Evolutionary conservation across 2,797 vertebrate genomes (phyloP), one percentile per base, ranked within the genome.

Genomic region (Rachycentron canadum): DNA sequence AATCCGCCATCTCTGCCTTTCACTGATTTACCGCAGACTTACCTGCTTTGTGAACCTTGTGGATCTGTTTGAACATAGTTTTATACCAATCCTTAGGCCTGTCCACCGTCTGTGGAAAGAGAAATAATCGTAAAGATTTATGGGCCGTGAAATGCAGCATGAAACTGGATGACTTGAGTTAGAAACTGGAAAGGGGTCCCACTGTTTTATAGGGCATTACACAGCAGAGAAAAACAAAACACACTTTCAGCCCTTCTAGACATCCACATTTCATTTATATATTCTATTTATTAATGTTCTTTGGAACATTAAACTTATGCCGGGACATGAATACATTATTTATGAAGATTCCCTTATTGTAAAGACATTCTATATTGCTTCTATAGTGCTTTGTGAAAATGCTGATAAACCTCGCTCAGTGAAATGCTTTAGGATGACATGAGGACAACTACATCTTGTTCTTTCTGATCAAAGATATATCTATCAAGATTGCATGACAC

Each of bases 31-130:
- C 59, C 7, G 13, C 19, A 34, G 41, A 79, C 96, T 70, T 91
- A 99, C 98, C 98, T 58, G 98, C 95, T 93, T 97, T 99, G 91
- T 99, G 98, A 82, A 99, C 98, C 96, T 97, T 98, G 91, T 99
- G 98, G 88, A 99, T 99, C 91, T 99, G 98, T 92, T 99, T 99
- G 91, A 99, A 99, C 98, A 99, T 99, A 4, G 98, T 99, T 95
- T 99, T 99, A 94, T 99, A 99, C 98, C 98, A 99, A 84, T 99
- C 98, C 92, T 99, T 99, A 0, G 98, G 98, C 87, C 97, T 92
- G 90, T 99, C 98, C 88, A 99, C 98, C 9, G 98, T 99, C 98
- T 99, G 91, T 2, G 34, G 49, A 84, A 47, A 88, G 50, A 87
- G 50, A 88, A 64, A 75, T 47, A 67, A 78, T 12, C 58, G 34